These are phyloP conservation scores for Naso thynnoides DNA, from an alignment of 2,797 vertebrate genomes.

Conservation along the genomic window DNA sequence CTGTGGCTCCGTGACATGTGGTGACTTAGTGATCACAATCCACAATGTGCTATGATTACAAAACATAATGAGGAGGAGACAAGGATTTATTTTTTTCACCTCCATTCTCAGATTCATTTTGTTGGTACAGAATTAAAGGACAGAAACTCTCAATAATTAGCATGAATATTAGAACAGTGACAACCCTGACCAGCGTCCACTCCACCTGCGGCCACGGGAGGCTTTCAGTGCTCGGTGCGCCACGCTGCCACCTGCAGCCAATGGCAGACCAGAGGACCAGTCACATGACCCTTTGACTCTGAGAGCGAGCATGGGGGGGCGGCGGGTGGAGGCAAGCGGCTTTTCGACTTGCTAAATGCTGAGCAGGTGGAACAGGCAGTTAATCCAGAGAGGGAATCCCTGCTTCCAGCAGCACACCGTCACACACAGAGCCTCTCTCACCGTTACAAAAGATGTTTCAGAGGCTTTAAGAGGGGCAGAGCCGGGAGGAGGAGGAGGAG, in stretches of 20 bases:
- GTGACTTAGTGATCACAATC: too few species aligned
- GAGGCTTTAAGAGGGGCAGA: not conserved
- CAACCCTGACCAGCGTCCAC: constrained; percentile 1
- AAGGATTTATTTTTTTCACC: not conserved
- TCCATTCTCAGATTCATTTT: not conserved
- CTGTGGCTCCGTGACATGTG: not conserved
- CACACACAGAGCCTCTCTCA: too few species aligned
- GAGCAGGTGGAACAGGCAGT: constrained; percentile 81
- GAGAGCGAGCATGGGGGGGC: not conserved
- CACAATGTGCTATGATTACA: too few species aligned
- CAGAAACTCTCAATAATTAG: not conserved
- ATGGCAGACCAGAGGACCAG: constrained; percentile 14
- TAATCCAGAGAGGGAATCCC: constrained; percentile 79
- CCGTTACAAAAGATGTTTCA: too few species aligned
- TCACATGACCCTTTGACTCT: constrained; percentile 70
- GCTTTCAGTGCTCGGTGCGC: constrained; percentile 6
- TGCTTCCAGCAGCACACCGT: not conserved
- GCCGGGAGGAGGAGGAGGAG: too few species aligned
- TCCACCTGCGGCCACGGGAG: not conserved
- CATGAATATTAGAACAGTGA: not conserved
- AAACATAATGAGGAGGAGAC: not conserved
- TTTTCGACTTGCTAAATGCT: constrained; percentile 79
- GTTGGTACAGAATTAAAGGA: not conserved
- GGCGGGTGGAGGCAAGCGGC: constrained; percentile 68
- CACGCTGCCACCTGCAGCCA: constrained; percentile 40